Evolutionary conservation across 2,888 invertebrate genomes (phyloP), one percentile per base, ranked within the genome.

Genomic region (Cremastinae sp.): DNA sequence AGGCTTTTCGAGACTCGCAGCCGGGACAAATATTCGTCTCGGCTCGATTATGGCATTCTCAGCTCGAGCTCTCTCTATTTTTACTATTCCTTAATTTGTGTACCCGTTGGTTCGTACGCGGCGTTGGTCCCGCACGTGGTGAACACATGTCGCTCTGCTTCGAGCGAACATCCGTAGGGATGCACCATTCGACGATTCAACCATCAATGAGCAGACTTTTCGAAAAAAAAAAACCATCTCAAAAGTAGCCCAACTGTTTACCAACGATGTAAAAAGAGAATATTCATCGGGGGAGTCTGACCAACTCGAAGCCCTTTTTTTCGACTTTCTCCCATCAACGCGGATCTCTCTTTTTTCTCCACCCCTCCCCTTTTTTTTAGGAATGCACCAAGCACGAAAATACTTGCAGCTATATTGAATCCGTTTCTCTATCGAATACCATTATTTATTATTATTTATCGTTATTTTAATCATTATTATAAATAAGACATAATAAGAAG

Each of bases 401-500:
- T 16, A 49, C 49, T 9, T 8, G 49, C 9, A 4, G 4, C n/a
- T 45, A 45, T 45, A 45, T 12, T 2, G 12, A 28, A 37, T 53
- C 18, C 22, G 41, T 56, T 68, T 59, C 20, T 75, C 55, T 75
- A 84, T 80, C 80, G 82, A 85, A 85, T 83, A 83, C 78, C 79
- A 80, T 82, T 84, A 84, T 85, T 85, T 84, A 81, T 70, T 81
- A 83, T 82, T 82, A 77, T 79, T 83, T 83, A 82, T 80, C 83
- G 84, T 71, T 82, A 69, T 69, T 81, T 83, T 83, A 83, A 81
- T 68, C 81, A 82, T 81, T 82, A 76, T 79, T 75, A 81, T 84
- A 83, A 82, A 80, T 84, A 83, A 83, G 80, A 80, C 83, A 82
- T 83, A 84, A 83, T 83, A 82, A 84, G 83, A 84, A 82, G 83